Evolutionary conservation across 2,888 invertebrate species (phyloP).

Genomic region (Amiota communis): DNA sequence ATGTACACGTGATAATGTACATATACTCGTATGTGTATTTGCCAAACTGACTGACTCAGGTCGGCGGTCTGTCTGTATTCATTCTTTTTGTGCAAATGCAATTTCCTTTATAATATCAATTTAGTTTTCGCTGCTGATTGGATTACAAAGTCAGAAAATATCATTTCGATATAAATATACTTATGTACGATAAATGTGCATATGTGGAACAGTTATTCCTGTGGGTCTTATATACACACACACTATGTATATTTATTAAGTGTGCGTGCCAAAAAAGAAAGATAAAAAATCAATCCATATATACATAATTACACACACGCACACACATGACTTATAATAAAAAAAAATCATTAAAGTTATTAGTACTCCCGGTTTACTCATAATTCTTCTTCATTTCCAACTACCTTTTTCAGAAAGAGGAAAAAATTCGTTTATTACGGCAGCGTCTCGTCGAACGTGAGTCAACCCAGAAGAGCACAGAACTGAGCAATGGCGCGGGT

Average conservation of each 20-base stretch:
- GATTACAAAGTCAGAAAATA: constrained; percentile 30
- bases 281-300: no score
- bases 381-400: neutral
- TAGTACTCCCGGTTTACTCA: neutral
- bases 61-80: neutral
- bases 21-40: neutral
- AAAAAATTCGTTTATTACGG: constrained; percentile 87
- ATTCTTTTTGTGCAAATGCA: constrained; percentile 23
- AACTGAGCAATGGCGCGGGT: constrained; percentile 62
- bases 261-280: neutral
- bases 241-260: neutral
- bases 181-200: neutral
- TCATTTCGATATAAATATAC: constrained; percentile 11
- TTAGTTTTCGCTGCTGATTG: constrained; percentile 29
- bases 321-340: neutral
- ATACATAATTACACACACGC: neutral
- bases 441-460: constrained; percentile 87
- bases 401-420: constrained; percentile 84
- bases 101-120: constrained; percentile 30
- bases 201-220: neutral
- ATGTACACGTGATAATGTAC: neutral
- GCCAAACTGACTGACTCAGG: neutral
- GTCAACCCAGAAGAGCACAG: constrained; percentile 74
- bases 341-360: constrained; percentile 8
- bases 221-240: neutral